Base-by-base conservation (phyloP, 2,113 vertebrate genomes). In the Etheostoma spectabile region DNA sequence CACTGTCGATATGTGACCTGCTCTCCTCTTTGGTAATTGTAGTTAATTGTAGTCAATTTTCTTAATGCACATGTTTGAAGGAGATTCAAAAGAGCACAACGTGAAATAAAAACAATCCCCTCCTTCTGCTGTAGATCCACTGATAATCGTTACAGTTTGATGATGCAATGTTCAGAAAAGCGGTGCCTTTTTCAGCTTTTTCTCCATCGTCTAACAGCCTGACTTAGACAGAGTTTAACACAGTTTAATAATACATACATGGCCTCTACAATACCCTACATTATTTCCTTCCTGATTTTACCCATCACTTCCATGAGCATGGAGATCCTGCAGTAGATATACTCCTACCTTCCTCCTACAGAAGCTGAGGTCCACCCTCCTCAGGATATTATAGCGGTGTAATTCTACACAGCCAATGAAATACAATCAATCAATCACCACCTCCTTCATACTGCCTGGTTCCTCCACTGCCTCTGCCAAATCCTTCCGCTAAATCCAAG, bases 391-490 rank as follows among this genome's bases (percentile, higher is more conserved):
- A 70, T 14, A 55, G 51, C 8, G 57, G 45, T 73, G 57, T 68
- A 68, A 83, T 79, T 83, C 83, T 46, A 70, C 73, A 77, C 57
- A 53, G 71, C 66, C 77, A 72, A 74, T 71, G 81, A 57, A 70
- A 83, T 72, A 14, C 51, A 67, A 84, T 86, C 80, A 42, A 30
- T 30, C 30, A 65, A 79, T 86, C 80, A 79, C 61, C 60, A 35
- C 80, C 80, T 81, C 77, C 77, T 68, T 83, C 68, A 71, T 62
- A 77, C 68, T 77, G 76, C 56, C 83, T 18, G 30, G 24, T 24
- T 63, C 64, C 53, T 42, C 48, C 12, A n/a, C 60, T 77, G 73
- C 63, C 18, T 66, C 77, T 83, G 77, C 84, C 80, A 86, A 78
- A 77, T 42, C 38, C 38, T 42, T 66, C 77, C 81, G 77, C 84